These are phyloP conservation scores for Oryzias celebensis DNA, from an alignment of 2,113 vertebrate species.

Conservation along the genomic window DNA sequence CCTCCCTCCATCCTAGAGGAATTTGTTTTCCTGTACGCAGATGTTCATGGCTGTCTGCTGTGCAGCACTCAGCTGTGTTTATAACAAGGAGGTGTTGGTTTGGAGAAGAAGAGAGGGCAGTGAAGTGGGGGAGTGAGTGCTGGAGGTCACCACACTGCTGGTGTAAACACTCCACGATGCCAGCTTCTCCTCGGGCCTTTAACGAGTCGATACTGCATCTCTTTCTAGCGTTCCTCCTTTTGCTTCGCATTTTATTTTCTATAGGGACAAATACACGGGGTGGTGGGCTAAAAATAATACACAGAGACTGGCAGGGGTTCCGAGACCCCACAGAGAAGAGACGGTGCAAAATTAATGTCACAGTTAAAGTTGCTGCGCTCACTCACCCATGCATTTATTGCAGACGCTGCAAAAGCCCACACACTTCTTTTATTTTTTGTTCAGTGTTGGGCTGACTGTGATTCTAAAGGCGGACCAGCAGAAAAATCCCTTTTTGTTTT, in stretches of 20 bases:
- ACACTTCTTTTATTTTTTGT: not conserved
- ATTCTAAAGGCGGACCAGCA: conserved; percentile 13
- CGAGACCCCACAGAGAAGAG: conserved; percentile 38
- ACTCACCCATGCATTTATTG: conserved; percentile 7
- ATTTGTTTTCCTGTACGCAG: conserved; percentile 64
- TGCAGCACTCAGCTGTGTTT: conserved; percentile 69
- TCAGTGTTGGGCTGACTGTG: conserved; percentile 2
- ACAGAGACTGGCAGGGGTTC: conserved; percentile 26
- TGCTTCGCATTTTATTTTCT: conserved; percentile 25
- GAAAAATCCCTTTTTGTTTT: conserved; percentile 10
- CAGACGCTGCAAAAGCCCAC: not conserved
- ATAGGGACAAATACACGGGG: conserved; percentile 29
- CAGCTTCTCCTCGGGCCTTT: conserved; percentile 49
- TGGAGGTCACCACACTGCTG: conserved; percentile 50
- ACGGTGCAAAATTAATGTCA: conserved; percentile 25
- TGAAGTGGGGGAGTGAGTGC: conserved; percentile 36
- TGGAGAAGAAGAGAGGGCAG: conserved; percentile 53
- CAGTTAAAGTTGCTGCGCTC: conserved; percentile 17
- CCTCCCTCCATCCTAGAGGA: conserved; percentile 53
- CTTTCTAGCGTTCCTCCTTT: conserved; percentile 3
- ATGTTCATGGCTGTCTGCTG: conserved; percentile 68
- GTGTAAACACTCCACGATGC: conserved; percentile 63
- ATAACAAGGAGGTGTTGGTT: conserved; percentile 70
- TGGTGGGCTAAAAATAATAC: conserved; percentile 26
- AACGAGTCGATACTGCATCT: conserved; percentile 40